A percentile compares a stretch with the other conserved stretches of the same genome.
Evolutionary conservation across 2,113 vertebrate species (phyloP).

Genomic region (Hystrix cristata): DNA sequence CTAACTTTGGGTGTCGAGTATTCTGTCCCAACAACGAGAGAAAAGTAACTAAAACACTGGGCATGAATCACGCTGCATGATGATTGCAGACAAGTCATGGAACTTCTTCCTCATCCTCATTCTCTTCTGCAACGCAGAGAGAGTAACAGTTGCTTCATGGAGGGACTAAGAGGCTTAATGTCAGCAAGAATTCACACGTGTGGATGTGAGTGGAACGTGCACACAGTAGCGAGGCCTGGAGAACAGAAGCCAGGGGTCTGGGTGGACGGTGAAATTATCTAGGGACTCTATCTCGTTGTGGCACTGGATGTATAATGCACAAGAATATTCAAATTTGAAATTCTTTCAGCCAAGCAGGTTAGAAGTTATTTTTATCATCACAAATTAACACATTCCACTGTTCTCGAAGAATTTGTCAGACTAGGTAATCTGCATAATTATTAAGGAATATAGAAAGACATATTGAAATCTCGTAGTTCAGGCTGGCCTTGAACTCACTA

Average conservation of each 20-base stretch:
- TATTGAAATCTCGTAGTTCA: background rate
- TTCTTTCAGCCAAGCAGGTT: background rate
- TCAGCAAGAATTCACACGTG: fast-evolving
- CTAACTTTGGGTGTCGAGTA: no score
- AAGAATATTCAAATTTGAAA: background rate
- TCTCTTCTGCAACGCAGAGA: background rate
- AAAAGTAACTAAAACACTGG: no score
- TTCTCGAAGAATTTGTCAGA: background rate
- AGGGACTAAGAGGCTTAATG: background rate
- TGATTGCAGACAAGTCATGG: background rate
- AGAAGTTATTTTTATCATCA: background rate
- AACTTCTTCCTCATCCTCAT: background rate
- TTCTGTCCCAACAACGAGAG: no score
- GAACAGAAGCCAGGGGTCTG: no score
- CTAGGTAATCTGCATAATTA: background rate
- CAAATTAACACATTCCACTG: background rate
- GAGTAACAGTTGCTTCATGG: background rate
- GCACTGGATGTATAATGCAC: background rate
- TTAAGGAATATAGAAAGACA: background rate
- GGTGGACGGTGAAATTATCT: background rate
- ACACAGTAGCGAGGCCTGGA: background rate
- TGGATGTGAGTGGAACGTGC: no score
- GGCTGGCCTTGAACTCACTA: no score
- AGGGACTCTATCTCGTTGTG: background rate
- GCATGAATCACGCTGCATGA: background rate